Evolutionary conservation across 2,888 invertebrate species (phyloP).

Genomic region (Onchidella celtica): DNA sequence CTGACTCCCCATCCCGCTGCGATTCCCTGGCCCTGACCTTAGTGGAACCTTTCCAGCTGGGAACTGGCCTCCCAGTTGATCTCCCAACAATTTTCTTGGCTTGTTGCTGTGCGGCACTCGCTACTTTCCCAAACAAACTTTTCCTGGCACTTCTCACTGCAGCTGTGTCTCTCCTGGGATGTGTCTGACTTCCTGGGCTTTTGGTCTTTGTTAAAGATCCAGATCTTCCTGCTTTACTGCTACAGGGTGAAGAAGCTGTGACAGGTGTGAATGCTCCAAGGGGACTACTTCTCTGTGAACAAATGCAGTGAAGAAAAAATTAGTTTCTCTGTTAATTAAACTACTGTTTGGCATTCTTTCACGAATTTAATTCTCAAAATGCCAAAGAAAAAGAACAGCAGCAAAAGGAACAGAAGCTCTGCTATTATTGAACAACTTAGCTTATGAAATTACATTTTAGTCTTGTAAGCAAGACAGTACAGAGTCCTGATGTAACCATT

Average conservation of each 20-base stretch:
- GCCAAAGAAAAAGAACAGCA: too few species aligned
- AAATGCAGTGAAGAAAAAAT: too few species aligned
- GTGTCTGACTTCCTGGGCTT: background rate
- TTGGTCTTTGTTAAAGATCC: background rate
- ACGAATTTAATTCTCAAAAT: too few species aligned
- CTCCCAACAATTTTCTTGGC: constrained; percentile 27
- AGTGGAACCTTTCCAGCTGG: background rate
- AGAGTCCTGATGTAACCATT: too few species aligned
- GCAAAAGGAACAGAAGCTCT: too few species aligned
- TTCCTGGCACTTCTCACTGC: constrained; percentile 43
- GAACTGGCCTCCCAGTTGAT: background rate
- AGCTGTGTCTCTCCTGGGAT: too few species aligned
- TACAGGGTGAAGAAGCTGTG: background rate
- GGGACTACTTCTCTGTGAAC: constrained; percentile 19
- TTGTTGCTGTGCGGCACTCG: constrained; percentile 31
- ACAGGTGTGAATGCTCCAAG: constrained; percentile 41
- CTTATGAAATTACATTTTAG: too few species aligned
- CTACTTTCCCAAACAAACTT: constrained; percentile 37
- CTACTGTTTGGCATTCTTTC: too few species aligned
- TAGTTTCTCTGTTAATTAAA: too few species aligned
- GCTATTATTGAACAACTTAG: too few species aligned
- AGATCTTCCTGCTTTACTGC: constrained; percentile 9
- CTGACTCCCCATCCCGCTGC: constrained; percentile 28
- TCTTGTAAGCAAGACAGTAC: too few species aligned
- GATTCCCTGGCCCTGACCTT: background rate